Conservation (phyloP, 64 coral and sea anemone species). For the Orbicella faveolata region DNA sequence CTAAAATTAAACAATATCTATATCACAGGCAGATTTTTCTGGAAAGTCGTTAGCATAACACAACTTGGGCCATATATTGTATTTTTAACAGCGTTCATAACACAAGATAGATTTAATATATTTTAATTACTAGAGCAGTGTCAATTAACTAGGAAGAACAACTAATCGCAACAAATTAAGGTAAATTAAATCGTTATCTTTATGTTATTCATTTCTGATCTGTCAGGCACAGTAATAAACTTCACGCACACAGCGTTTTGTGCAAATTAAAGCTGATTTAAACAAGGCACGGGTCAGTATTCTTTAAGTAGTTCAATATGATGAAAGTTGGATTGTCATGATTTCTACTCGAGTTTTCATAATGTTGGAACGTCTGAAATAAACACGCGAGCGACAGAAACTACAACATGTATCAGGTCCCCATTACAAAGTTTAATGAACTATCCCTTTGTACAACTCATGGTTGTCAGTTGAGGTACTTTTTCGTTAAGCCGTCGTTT, state of each 20-base stretch:
- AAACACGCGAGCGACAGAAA: background rate
- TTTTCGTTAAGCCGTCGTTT: background rate
- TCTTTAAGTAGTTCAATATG: conserved; percentile 23
- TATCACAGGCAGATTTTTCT: background rate
- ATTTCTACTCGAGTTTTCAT: background rate
- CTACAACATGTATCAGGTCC: background rate
- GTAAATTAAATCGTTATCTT: background rate
- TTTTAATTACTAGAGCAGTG: background rate
- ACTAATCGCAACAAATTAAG: background rate
- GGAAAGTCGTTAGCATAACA: conserved; percentile 18
- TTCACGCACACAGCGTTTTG: background rate
- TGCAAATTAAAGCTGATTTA: background rate
- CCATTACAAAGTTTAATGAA: background rate
- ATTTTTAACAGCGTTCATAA: background rate
- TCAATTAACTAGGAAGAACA: background rate
- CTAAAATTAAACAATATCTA: background rate
- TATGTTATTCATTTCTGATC: background rate
- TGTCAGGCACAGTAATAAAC: background rate
- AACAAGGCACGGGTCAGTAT: background rate
- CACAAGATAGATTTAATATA: conserved; percentile 16
- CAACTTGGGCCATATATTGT: conserved; percentile 1
- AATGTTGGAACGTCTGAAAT: conserved; percentile 26
- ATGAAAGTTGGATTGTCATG: background rate
- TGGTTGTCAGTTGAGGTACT: background rate
- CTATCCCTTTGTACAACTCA: too few species aligned